Base-by-base conservation (phyloP, 2,113 vertebrate genomes). In the Corythoichthys haematopterus region DNA sequence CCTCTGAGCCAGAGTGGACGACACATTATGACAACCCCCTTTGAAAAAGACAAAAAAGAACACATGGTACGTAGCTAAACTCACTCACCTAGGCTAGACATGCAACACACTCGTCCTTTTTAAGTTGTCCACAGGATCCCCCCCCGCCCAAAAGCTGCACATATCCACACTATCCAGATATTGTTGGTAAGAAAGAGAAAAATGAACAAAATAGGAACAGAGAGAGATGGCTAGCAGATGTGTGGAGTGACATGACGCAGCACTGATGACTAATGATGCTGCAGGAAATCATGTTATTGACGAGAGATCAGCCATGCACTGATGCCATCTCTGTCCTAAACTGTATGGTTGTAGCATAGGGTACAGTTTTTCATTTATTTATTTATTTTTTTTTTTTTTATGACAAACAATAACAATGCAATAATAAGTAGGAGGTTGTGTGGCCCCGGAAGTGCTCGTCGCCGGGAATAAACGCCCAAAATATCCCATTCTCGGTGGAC, bases 1-100 rank as follows among this genome's bases (percentile, higher is more conserved):
- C 84, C 81, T 79, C 76, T 55, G 74, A 88, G 86, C 78, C 76
- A 75, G 73, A 85, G 81, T 80, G 81, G 87, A 91, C 89, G 90
- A 88, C 87, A 86, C 78, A 85, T 88, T 87, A 88, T 87, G 79
- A 88, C 77, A 84, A 81, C 83, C 74, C 52, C 38, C 50, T 3
- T 51, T 28, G 35, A 69, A 74, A 70, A 77, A 38, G 38, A 61
- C 72, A 56, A 72, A 78, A 74, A 56, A 75, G 68, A 84, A 80
- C 84, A 85, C 76, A 85, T 78, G 73, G 77, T 50, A 79, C 77
- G 43, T 65, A 79, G 71, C 74, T 72, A 78, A 88, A 78, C 71
- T 72, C 56, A 50, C 55, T 75, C 68, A 45, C 85, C 82, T 71
- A 85, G 82, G 52, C 69, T 65, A 48, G 68, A 68, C 64, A 74